A percentile compares a stretch with the other conserved stretches of the same genome.
These are phyloP conservation scores for Gila orcuttii DNA, from an alignment of 2,113 vertebrate genomes.

Conservation along the genomic window DNA sequence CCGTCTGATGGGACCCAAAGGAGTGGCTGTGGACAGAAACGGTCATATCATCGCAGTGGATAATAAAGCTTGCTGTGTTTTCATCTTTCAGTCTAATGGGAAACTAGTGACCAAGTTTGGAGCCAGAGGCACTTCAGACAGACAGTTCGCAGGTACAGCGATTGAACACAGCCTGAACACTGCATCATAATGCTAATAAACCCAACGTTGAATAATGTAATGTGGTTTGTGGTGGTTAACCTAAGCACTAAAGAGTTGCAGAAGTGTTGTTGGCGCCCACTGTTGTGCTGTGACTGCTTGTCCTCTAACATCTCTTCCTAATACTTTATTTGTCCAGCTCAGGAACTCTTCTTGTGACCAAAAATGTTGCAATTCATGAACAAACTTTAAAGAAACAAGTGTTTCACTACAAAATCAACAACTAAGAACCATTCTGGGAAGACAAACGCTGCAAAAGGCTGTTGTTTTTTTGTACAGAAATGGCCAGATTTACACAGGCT, in stretches of 20 bases:
- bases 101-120: conserved; percentile 94
- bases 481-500: conserved; percentile 64
- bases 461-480: conserved; percentile 6
- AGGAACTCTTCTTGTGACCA: conserved; percentile 3
- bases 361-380: background rate
- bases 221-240: background rate
- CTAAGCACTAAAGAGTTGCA: background rate
- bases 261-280: background rate
- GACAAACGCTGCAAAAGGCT: background rate
- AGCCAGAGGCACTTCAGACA: conserved; percentile 86
- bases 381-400: background rate
- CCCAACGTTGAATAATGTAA: background rate
- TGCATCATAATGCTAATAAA: background rate
- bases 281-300: conserved; percentile 23
- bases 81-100: conserved; percentile 96
- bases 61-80: conserved; percentile 97
- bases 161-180: background rate
- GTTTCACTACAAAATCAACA: conserved; percentile 1
- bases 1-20: conserved; percentile 94
- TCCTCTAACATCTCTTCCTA: conserved; percentile 29
- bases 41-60: conserved; percentile 98
- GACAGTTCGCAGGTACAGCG: conserved; percentile 90
- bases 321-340: conserved; percentile 6
- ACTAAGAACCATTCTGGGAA: conserved; percentile 15
- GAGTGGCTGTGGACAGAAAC: conserved; percentile 91